Base-by-base conservation (phyloP, 2,113 vertebrate genomes). In the Chascanopsetta lugubris region DNA sequence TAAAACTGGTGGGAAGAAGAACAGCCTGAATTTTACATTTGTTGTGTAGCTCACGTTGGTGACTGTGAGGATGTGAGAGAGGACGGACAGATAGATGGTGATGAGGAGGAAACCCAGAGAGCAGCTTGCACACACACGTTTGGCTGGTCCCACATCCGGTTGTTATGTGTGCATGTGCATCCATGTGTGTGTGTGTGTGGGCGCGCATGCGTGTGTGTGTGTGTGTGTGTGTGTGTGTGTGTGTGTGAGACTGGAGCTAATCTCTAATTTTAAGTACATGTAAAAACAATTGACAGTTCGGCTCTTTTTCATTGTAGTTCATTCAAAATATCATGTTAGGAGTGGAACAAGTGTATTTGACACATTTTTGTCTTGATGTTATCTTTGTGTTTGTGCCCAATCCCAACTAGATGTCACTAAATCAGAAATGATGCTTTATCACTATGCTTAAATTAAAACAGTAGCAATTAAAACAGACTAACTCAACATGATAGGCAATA, bases 61-160 rank as follows among this genome's bases (percentile, higher is more conserved):
- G 32, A 13, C 32, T 29, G 17, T 62, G 26, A 56, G 29, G 48
- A 18, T 21, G 47, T 55, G 49, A 27, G 55, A 51, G 32, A 43
- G 69, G 32, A 32, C 25, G 22, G 12, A 29, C 53, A 29, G 53
- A 50, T 78, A 69, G 25, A 75, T 53, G 68, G 43, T 66, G 54
- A 53, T 64, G 72, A 53, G 72, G 20, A 63, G 77, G 79, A 86
- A 87, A 66, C 70, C 60, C 63, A 67, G 58, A 86, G 45, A 79
- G 40, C 72, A 58, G 60, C 50, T 0, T 61, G 64, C 67, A 64
- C 67, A 64, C 17, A 71, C 79, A 72, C 0, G 30, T 75, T 72
- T 79, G 57, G 62, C 59, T 54, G 53, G 59, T 77, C 80, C 84
- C 84, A 88, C 88, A 85, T 89, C 86, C 88, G 88, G 86, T 83